phyloP scores from a whole-genome alignment of 2,113 vertebrate genomes.

The Chloropsis cyanopogon region DNA sequence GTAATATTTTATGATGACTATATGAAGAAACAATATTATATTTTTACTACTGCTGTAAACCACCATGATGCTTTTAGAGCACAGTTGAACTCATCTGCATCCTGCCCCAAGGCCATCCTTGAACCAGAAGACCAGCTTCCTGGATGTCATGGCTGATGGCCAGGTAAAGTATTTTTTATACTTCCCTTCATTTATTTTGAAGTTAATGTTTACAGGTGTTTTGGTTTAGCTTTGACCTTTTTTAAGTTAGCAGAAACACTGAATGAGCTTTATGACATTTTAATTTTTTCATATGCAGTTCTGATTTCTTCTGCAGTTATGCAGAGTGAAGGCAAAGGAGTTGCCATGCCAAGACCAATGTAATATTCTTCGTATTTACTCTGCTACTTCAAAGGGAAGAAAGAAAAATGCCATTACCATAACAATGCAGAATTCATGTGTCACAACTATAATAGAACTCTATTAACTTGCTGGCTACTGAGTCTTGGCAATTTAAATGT shows the following conservation, averaged over 20 bases:
- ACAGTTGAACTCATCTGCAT: background rate
- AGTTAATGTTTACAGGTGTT: background rate
- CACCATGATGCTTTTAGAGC: background rate
- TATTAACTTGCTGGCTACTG: conserved; percentile 36
- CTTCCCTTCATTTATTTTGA: background rate
- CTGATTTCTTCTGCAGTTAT: background rate
- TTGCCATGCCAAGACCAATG: background rate
- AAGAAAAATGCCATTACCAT: conserved; percentile 44
- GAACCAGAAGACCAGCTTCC: background rate
- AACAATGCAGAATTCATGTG: conserved; percentile 58
- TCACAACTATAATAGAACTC: conserved; percentile 54
- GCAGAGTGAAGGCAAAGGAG: background rate
- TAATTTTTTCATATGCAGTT: conserved; percentile 1
- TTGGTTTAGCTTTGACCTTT: background rate
- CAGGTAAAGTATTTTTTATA: background rate
- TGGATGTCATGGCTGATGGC: background rate
- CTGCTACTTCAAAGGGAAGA: conserved; percentile 27
- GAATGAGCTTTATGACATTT: background rate
- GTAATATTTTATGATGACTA: conserved; percentile 70
- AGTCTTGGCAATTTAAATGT: conserved; percentile 49
- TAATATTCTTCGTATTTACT: conserved; percentile 48
- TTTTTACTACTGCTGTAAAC: background rate
- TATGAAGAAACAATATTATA: conserved; percentile 37
- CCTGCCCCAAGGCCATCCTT: background rate
- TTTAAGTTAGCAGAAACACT: background rate